Evolutionary conservation across 2,888 invertebrate species (phyloP).

Genomic region (Euzophera pinguis): DNA sequence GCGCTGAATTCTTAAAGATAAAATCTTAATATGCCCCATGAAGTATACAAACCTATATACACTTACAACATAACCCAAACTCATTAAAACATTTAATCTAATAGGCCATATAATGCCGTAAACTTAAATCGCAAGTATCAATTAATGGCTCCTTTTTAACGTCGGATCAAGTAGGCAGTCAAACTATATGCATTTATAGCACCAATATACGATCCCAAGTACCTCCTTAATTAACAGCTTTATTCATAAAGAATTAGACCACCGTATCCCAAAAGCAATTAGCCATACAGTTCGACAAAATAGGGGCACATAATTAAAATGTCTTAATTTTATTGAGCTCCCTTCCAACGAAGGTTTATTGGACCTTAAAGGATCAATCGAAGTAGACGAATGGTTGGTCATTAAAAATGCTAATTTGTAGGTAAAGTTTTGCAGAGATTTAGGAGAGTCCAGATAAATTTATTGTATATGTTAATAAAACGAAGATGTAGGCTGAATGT

Average conservation of each 20-base stretch:
- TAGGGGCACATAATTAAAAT: constrained; percentile 74
- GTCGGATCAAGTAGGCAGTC: constrained; percentile 63
- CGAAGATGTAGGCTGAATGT: too few species aligned
- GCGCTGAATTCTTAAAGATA: too few species aligned
- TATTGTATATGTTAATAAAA: too few species aligned
- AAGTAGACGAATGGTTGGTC: constrained; percentile 9
- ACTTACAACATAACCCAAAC: neutral
- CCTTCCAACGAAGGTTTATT: constrained; percentile 54
- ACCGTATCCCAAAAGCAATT: constrained; percentile 55
- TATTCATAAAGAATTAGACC: constrained; percentile 72
- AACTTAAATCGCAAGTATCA: constrained; percentile 32
- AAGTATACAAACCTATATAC: too few species aligned
- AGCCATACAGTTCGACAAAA: constrained; percentile 64
- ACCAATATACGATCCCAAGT: constrained; percentile 62
- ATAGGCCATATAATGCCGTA: constrained; percentile 2
- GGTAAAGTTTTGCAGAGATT: neutral
- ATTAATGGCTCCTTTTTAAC: constrained; percentile 39
- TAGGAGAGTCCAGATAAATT: neutral
- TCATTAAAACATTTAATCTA: constrained; percentile 6
- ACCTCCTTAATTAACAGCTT: constrained; percentile 69
- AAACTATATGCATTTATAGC: constrained; percentile 63
- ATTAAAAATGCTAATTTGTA: constrained; percentile 13
- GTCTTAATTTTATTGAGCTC: constrained; percentile 73
- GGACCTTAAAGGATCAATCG: constrained; percentile 33
- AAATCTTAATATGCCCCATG: too few species aligned